Base-by-base conservation (phyloP, 2,797 vertebrate species). In the Chromis chromis region DNA sequence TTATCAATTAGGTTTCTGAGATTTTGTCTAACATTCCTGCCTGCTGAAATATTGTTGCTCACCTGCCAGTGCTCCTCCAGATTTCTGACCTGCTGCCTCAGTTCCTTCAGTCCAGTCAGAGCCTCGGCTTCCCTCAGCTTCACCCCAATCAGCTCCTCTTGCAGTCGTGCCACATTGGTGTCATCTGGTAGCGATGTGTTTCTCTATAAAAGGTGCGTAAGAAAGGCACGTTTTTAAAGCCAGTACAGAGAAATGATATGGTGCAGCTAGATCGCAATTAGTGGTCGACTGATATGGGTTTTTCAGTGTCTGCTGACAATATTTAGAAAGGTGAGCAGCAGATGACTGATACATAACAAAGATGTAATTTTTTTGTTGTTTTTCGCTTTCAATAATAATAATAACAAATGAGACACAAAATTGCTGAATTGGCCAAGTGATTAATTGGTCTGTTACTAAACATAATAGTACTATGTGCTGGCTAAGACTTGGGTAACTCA, bases 31-130 rank as follows among this genome's bases (percentile, higher is more conserved):
- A 49, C n/a, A n/a, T 13, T 61, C 39, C 17, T 21, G 3, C 8
- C 0, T 8, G 24, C 13, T 8, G 31, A 39, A 4, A 24, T 14
- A 25, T n/a, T 1, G 14, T 1, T 33, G 27, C 91, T 78, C 89
- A 99, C 98, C 96, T 99, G 97, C 97, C 98, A 99, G 92, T 99
- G 98, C 12, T 99, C 97, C 19, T 99, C 98, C 91, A 99, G 93
- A 84, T 96, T 96, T 82, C 95, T 92, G 81, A 99, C 96, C 85
- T 98, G 97, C 83, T 99, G 97, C 61, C 95, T 94, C 67, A 97
- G 92, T 88, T 99, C 97, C 86, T 99, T 99, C 49, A 99, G 92
- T 67, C 97, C 96, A 14, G 94, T 96, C 64, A 97, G 27, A 74
- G 98, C 97, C 91, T 99, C 97, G 0, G 96, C 96, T 92, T 99